phyloP scores from a whole-genome alignment of 1,140 invertebrate species.

The Hylaeus volcanicus region DNA sequence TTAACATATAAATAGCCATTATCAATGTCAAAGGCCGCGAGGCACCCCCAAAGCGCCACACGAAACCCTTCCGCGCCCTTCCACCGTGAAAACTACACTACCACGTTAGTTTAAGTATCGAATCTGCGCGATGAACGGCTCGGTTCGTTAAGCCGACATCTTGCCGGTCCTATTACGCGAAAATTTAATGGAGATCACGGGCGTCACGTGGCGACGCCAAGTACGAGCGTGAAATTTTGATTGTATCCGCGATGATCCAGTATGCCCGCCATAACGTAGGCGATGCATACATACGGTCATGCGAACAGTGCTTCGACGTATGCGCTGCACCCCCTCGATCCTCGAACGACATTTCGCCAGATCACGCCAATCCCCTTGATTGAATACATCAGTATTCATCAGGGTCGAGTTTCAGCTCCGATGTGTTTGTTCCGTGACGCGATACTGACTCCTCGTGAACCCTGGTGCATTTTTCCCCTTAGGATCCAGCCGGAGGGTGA shows the following conservation, averaged over 20 bases:
- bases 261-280: constrained; percentile 67
- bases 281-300: constrained; percentile 21
- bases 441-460: background rate
- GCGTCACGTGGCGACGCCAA: constrained; percentile 56
- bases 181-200: constrained; percentile 71
- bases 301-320: constrained; percentile 20
- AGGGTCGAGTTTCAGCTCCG: background rate
- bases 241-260: constrained; percentile 74
- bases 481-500: background rate
- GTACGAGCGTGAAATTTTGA: constrained; percentile 70
- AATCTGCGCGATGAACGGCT: constrained; percentile 38
- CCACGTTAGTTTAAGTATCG: constrained; percentile 47
- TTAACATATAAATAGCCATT: constrained; percentile 40
- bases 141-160: constrained; percentile 60
- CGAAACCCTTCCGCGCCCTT: background rate
- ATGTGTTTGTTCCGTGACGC: background rate
- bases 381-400: constrained; percentile 70
- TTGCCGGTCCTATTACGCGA: constrained; percentile 66
- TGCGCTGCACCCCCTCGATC: constrained; percentile 47
- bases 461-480: background rate
- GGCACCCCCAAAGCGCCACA: background rate
- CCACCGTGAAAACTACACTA: constrained; percentile 23
- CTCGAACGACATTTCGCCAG: constrained; percentile 62
- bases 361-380: constrained; percentile 67
- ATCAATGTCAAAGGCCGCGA: constrained; percentile 23